phyloP scores from a whole-genome alignment of 2,888 invertebrate species.

The Microctonus brassicae region DNA sequence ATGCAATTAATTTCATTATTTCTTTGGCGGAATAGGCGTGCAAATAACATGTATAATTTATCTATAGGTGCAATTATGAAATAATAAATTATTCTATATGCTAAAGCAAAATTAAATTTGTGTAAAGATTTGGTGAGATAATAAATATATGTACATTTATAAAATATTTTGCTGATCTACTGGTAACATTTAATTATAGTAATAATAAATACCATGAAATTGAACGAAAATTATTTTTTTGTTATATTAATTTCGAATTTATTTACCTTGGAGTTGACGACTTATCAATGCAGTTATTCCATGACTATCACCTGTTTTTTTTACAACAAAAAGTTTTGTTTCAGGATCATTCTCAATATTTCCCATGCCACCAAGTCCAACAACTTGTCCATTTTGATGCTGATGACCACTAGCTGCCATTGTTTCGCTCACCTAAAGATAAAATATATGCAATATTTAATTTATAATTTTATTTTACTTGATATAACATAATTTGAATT shows the following conservation, averaged over 20 bases:
- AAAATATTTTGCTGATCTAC: neutral
- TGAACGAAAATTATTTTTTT: neutral
- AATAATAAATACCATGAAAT: neutral
- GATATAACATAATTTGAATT: too few species aligned
- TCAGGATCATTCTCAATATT: conserved; percentile 73
- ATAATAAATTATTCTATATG: neutral
- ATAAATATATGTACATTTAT: neutral
- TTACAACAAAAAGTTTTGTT: conserved; percentile 82
- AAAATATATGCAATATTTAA: neutral
- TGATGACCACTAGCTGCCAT: conserved; percentile 81
- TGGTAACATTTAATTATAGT: neutral
- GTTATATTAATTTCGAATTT: conserved; percentile 10
- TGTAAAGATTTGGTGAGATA: neutral
- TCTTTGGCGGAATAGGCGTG: neutral
- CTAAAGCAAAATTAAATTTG: neutral
- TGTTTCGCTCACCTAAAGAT: conserved; percentile 81
- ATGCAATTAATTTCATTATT: neutral
- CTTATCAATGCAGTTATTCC: conserved; percentile 84
- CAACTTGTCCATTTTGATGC: conserved; percentile 77
- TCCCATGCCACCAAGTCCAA: conserved; percentile 59
- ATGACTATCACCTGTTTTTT: conserved; percentile 81
- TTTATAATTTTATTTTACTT: neutral
- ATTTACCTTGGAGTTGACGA: conserved; percentile 81
- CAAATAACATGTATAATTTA: neutral
- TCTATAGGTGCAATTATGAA: neutral